Conservation (phyloP, 37 sponge, comb jelly and placozoan genomes). For the Cliona cf. orientalis region DNA sequence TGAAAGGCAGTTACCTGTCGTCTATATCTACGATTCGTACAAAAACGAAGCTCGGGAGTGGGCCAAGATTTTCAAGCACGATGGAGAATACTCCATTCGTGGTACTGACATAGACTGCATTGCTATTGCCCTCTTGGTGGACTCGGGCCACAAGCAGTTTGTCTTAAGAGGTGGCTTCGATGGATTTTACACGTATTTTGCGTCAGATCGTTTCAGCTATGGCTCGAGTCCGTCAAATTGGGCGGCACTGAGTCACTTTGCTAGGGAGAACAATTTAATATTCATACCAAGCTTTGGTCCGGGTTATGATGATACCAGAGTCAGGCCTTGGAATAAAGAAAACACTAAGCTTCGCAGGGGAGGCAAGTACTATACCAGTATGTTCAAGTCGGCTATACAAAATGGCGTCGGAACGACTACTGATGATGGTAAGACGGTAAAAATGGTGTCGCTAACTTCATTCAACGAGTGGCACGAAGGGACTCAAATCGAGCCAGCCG, state of each 20-base stretch:
- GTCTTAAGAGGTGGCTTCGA: slow-evolving; percentile 76
- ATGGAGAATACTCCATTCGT: slow-evolving; percentile 54
- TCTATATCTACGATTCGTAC: slow-evolving; percentile 91
- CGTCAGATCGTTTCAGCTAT: slow-evolving; percentile 75
- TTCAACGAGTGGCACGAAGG: slow-evolving; percentile 98
- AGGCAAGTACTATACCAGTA: slow-evolving; percentile 71
- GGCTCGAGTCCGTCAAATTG: slow-evolving; percentile 75
- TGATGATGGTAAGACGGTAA: not conserved
- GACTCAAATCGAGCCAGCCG: slow-evolving; percentile 88
- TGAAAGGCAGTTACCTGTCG: slow-evolving; percentile 41
- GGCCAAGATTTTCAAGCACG: slow-evolving; percentile 52
- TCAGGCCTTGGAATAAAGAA: slow-evolving; percentile 82
- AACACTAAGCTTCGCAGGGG: slow-evolving; percentile 42
- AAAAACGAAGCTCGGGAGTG: slow-evolving; percentile 56
- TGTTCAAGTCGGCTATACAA: slow-evolving; percentile 35
- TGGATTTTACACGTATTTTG: slow-evolving; percentile 95
- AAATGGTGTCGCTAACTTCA: slow-evolving; percentile 82
- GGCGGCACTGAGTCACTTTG: slow-evolving; percentile 47
- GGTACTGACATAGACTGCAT: slow-evolving; percentile 63
- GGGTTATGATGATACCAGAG: slow-evolving; percentile 83
- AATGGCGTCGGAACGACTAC: too few relatives aligned
- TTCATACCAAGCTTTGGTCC: slow-evolving; percentile 93
- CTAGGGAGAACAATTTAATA: slow-evolving; percentile 48
- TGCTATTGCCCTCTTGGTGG: slow-evolving; percentile 64
- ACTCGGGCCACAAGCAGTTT: slow-evolving; percentile 19